Evolutionary conservation across 2,888 invertebrate species (phyloP), one percentile per base, ranked within the genome.

Genomic region (Pyrrhosoma nymphula): DNA sequence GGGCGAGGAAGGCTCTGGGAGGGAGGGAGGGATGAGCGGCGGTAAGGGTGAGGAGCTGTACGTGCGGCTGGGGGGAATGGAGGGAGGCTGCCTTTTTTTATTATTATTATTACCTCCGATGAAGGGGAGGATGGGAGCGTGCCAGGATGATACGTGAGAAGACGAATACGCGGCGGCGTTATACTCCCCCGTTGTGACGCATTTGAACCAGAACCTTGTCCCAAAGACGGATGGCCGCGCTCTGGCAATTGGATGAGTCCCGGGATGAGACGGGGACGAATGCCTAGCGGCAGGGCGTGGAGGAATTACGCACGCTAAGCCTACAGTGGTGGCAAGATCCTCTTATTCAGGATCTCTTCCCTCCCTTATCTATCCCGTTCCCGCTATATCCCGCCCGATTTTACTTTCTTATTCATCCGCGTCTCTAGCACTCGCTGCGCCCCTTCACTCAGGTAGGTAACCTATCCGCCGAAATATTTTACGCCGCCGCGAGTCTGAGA

Each of bases 241-340:
- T 69, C 93, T 93, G 63, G 91, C 91, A 91, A 91, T 91, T 91
- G 69, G 93, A 93, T 93, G 93, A 75, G 63, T 69, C 93, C 63
- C 69, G n/a, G 69, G 63, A 47, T 47, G 47, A 47, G 91, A 91
- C 91, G 63, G 39, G 91, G 91, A 91, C 91, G 91, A 63, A 91
- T 91, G 91, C 60, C 63, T 63, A 16, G 30, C 30, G 26, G 63
- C 91, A 91, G 69, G 93, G 93, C 56, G 93, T n/a, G n/a, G 93
- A 93, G 93, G 93, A 93, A 69, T 93, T 93, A 93, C 69, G 93
- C 60, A 16, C 60, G 16, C 55, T 93, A 93, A 93, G 93, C 93
- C 93, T 63, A 63, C 91, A 30, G 63, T 39, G 91, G 60, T 63
- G 23, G 47, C 47, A 47, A 47, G 47, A 35, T 91, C 60, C n/a